phyloP scores from a whole-genome alignment of 2,888 invertebrate genomes.

The Cyrtodaria siliqua region DNA sequence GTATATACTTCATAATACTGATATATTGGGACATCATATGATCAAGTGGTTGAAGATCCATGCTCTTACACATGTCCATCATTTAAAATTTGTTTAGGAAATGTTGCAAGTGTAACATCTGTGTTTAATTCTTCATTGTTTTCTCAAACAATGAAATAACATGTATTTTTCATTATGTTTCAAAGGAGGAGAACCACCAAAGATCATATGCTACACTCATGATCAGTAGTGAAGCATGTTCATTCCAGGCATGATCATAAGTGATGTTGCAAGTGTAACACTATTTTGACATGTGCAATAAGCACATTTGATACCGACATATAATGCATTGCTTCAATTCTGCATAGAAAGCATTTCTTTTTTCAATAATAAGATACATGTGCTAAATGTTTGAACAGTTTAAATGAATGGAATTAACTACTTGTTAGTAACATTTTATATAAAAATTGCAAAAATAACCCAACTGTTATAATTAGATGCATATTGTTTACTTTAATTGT shows the following conservation, averaged over 20 bases:
- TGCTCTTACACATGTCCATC: too few relatives aligned
- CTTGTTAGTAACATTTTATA: too few relatives aligned
- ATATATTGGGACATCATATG: neutral
- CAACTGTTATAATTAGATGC: too few relatives aligned
- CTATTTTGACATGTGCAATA: neutral
- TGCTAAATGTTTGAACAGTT: neutral
- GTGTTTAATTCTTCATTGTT: neutral
- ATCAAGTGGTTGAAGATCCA: neutral
- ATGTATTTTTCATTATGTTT: neutral
- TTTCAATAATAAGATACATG: neutral
- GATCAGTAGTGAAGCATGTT: neutral
- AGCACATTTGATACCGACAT: neutral
- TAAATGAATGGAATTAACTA: too few relatives aligned
- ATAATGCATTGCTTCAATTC: too few relatives aligned
- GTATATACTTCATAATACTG: too few relatives aligned
- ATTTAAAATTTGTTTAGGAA: too few relatives aligned
- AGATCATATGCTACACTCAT: neutral
- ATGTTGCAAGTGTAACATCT: slow-evolving; percentile 16
- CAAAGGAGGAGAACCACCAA: neutral
- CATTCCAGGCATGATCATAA: neutral
- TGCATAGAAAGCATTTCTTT: neutral
- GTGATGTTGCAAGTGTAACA: slow-evolving; percentile 19
- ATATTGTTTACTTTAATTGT: too few relatives aligned
- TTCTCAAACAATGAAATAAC: neutral
- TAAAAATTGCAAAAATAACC: too few relatives aligned